Base-by-base conservation (phyloP, 2,888 invertebrate genomes). In the Lasioglossum calceatum region DNA sequence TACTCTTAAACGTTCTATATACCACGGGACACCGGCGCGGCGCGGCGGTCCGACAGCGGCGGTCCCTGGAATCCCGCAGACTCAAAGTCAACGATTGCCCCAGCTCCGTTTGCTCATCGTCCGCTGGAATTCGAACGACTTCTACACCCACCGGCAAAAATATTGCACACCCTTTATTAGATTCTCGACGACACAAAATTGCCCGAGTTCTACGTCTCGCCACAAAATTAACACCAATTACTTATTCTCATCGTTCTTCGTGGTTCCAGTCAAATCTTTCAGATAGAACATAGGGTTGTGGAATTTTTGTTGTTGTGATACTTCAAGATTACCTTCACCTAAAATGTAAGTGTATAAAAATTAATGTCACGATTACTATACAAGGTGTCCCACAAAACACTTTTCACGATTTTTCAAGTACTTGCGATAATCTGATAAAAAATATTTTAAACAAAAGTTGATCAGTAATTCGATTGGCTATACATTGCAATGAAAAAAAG, bases 1-100 rank as follows among this genome's bases (percentile, higher is more conserved):
- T 70, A 39, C 39, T 27, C 61, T 61, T 61, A 61, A 61, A 61
- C 61, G 61, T 61, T 61, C 61, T 61, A 61, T 61, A 16, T 27
- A 61, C 61, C 27, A 61, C 61, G 27, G 61, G 61, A 61, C 61
- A 61, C 61, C 27, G 27, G 27, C 27, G 27, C 27, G 27, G 27
- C 27, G 27, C 27, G 27, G 27, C 27, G 32, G 27, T 61, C 16
- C 27, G 61, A 61, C 61, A 16, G 14, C 61, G 27, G 27, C 61
- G 61, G 32, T 5, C 54, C 61, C 5, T 61, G 61, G 61, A 27
- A 61, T 61, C 14, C 27, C n/a, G 61, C 61, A 27, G 61, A 27
- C 61, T 61, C 61, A 16, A 61, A 61, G 61, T 61, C 61, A 61
- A 61, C 61, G 61, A 61, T 27, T 61, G 27, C 14, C 14, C 27